Base-by-base conservation (phyloP, 2,113 vertebrate species). In the Arvicanthis niloticus region DNA sequence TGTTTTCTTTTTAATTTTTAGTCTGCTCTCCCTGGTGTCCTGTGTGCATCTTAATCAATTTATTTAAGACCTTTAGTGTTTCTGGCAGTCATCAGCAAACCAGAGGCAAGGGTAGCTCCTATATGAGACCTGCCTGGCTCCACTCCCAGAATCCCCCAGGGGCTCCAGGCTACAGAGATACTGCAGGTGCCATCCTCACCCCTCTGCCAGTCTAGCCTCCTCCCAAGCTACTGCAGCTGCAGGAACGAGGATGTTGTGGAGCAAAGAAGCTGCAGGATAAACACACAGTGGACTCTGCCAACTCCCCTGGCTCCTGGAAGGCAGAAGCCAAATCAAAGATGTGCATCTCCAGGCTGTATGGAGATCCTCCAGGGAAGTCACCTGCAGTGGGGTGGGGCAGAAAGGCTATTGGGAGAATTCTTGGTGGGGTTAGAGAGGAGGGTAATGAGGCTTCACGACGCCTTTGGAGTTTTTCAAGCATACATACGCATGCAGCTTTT, bases 251-350 rank as follows among this genome's bases (percentile, higher is more conserved):
- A 76, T 78, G 31, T 8, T 9, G 65, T 53, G 21, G 85, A 68
- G 70, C 56, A 85, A 78, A 93, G 77, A 86, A 48, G 48, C 93
- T 94, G 95, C 91, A 91, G 92, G 60, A 51, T 89, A 90, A 94
- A 96, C 72, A 91, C 48, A 67, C 65, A n/a, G 9, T 72, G 80
- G 93, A 34, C 73, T 51, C 89, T 92, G 92, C 95, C 94, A 94
- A 67, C 88, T 87, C 78, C 60, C 29, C 58, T 48, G 80, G 42
- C 95, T 97, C 93, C 94, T 94, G 51, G 94, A 95, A 97, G 96
- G 93, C 89, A 96, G 89, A 97, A 51, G 31, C 60, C 95, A 87
- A 84, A 76, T 94, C 88, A 72, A 56, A 92, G 85, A 60, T 82
- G 91, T 77, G 40, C 51, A 8, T 48, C 77, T 93, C 51, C 82